Percentiles rank a stretch among this genome's conserved stretches.
These are phyloP conservation scores for Orthonevra nobilis DNA, from an alignment of 2,888 invertebrate genomes.

Conservation along the genomic window DNA sequence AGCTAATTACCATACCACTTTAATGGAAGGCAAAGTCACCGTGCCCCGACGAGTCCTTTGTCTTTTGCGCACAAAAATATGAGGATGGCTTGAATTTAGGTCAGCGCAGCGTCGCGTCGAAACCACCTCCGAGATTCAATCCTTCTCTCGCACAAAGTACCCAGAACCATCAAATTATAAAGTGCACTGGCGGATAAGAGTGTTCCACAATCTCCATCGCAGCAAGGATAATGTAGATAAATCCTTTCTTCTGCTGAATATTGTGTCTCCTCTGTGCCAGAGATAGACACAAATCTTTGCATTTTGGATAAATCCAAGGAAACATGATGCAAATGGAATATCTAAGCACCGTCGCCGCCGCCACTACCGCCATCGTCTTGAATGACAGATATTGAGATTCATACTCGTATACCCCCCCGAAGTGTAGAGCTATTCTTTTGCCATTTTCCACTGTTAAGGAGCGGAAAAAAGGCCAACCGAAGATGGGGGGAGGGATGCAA, in stretches of 20 bases:
- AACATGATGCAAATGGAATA: conserved; percentile 69
- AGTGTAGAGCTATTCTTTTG: conserved; percentile 10
- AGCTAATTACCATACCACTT: conserved; percentile 64
- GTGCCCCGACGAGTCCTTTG: neutral
- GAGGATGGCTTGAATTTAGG: conserved; percentile 47
- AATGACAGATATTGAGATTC: conserved; percentile 62
- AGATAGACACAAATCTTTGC: conserved; percentile 59
- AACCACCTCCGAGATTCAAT: too few species aligned
- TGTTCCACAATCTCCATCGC: conserved; percentile 50
- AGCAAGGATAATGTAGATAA: conserved; percentile 26
- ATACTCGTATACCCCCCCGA: conserved; percentile 27
- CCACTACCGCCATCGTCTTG: too few species aligned
- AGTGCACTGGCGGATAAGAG: conserved; percentile 65
- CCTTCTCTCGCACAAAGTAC: conserved; percentile 47
- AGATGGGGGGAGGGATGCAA: conserved; percentile 44
- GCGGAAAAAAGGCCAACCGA: conserved; percentile 52
- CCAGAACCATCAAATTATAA: conserved; percentile 61
- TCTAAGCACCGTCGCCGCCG: conserved; percentile 50
- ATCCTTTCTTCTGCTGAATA: conserved; percentile 1
- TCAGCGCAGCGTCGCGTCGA: too few species aligned
- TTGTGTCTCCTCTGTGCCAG: neutral
- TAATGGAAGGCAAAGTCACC: neutral
- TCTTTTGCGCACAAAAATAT: neutral
- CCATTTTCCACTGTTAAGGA: conserved; percentile 31
- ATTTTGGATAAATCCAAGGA: conserved; percentile 64